Evolutionary conservation across 2,113 vertebrate species (phyloP).

Genomic region (Chlorodrepanis virens): DNA sequence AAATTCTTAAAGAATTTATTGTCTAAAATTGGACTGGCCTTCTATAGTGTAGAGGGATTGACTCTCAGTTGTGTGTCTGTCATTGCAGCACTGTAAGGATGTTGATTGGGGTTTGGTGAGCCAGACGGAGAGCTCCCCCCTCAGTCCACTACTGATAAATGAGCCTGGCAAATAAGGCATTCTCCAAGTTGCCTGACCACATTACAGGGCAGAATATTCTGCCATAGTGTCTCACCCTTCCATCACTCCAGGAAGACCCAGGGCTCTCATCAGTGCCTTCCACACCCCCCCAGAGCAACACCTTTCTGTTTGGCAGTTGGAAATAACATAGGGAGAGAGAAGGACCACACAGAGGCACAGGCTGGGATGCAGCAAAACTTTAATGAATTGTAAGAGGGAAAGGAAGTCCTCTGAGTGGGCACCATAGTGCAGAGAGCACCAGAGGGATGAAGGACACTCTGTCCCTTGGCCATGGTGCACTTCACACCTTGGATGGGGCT

Average conservation of each 20-base stretch:
- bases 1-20: background rate
- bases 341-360: background rate
- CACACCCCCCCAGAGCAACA: no score
- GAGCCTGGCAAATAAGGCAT: background rate
- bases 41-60: background rate
- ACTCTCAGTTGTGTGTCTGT: background rate
- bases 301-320: background rate
- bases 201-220: background rate
- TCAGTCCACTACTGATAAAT: background rate
- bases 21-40: no score
- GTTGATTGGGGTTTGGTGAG: background rate
- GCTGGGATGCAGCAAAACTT: background rate
- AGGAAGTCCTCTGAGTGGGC: background rate
- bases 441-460: background rate
- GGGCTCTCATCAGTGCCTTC: background rate
- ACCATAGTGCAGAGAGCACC: fast-evolving
- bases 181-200: background rate
- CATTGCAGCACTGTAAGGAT: background rate
- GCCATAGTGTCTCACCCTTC: background rate
- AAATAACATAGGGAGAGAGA: fast-evolving
- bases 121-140: fast-evolving
- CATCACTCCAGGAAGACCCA: fast-evolving
- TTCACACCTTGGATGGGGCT: background rate
- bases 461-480: background rate
- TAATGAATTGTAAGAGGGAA: background rate